These are phyloP conservation scores for Macropis europaea DNA, from an alignment of 2,888 invertebrate species.

Conservation along the genomic window DNA sequence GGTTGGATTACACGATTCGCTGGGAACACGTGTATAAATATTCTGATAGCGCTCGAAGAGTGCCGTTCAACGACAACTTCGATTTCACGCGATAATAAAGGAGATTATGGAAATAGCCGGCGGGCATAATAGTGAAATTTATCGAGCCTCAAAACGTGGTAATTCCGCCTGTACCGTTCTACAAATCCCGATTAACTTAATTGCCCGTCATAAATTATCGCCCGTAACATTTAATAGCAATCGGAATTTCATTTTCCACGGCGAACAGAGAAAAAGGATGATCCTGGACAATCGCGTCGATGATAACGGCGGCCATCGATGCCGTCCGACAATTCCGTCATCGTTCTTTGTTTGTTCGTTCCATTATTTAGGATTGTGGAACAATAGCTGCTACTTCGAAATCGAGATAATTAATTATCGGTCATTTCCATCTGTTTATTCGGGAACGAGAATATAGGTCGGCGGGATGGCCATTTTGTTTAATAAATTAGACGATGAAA, in stretches of 20 bases:
- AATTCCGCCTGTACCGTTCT: conserved; percentile 41
- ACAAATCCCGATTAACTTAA: conserved; percentile 52
- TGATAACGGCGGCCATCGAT: neutral
- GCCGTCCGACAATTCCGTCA: neutral
- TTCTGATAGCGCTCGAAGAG: conserved; percentile 43
- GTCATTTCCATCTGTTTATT: conserved; percentile 4
- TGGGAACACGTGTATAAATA: conserved; percentile 44
- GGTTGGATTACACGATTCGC: conserved; percentile 38
- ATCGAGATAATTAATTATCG: neutral
- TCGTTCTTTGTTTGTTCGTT: neutral
- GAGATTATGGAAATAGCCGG: conserved; percentile 56
- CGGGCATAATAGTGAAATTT: conserved; percentile 50
- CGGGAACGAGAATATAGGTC: neutral
- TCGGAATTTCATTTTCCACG: conserved; percentile 29
- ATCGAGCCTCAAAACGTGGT: conserved; percentile 50
- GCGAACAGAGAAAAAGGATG: neutral
- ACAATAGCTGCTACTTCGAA: neutral
- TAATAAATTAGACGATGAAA: too few species aligned
- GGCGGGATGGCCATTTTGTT: too few species aligned
- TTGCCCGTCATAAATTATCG: conserved; percentile 38
- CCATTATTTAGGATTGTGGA: neutral
- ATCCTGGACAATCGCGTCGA: neutral
- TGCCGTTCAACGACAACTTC: conserved; percentile 53
- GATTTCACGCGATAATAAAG: conserved; percentile 54
- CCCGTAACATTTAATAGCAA: conserved; percentile 25